Percentiles rank a stretch among this genome's conserved stretches.
These are phyloP conservation scores for Lepidonotus clava DNA, from an alignment of 2,888 invertebrate species.

Conservation along the genomic window DNA sequence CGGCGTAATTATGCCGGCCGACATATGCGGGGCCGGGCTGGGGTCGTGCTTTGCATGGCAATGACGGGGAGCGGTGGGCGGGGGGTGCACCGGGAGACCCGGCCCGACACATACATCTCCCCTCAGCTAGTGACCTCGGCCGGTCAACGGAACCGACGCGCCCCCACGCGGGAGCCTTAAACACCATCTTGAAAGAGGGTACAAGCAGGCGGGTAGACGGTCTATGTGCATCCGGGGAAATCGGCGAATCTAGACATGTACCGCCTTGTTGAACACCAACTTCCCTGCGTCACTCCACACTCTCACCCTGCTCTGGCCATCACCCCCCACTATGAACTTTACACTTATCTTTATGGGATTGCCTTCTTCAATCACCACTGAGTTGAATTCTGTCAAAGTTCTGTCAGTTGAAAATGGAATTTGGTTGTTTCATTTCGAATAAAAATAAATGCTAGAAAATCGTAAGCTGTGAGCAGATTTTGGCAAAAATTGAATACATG, in stretches of 20 bases:
- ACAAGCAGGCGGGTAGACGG: background rate
- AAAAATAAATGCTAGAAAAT: too few relatives aligned
- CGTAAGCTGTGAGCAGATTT: too few relatives aligned
- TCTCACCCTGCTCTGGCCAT: background rate
- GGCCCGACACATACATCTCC: background rate
- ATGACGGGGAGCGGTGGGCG: background rate
- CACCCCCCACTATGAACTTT: too few relatives aligned
- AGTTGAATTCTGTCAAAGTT: too few relatives aligned
- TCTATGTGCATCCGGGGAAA: constrained; percentile 16
- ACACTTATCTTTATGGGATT: too few relatives aligned
- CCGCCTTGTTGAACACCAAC: background rate
- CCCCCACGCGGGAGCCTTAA: background rate
- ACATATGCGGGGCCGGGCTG: background rate
- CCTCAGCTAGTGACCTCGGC: background rate
- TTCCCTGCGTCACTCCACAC: background rate
- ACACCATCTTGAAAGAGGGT: background rate
- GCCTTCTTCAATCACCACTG: too few relatives aligned
- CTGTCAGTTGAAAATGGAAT: too few relatives aligned
- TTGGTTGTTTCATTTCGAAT: too few relatives aligned
- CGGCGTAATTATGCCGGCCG: background rate
- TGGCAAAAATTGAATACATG: too few relatives aligned
- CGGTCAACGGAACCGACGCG: too few relatives aligned
- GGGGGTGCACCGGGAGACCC: background rate
- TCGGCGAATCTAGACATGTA: background rate
- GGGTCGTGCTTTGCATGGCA: background rate